phyloP scores from a whole-genome alignment of 2,888 invertebrate genomes.

The Thymelicus lineola region DNA sequence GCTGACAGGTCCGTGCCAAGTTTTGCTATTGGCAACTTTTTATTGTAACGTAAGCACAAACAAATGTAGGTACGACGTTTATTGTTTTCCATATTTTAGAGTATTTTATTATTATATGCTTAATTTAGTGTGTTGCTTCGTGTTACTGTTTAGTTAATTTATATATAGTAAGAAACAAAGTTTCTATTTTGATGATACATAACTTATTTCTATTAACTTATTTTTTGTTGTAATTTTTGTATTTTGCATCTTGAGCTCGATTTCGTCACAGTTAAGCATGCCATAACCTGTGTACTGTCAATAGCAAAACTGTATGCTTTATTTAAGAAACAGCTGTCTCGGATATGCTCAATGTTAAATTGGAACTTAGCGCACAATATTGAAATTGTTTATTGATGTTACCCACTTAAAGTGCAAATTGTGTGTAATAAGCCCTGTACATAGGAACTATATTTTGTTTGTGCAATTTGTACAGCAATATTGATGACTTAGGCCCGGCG shows the following conservation, averaged over 20 bases:
- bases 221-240: constrained; percentile 80
- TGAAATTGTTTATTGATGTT: constrained; percentile 78
- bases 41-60: constrained; percentile 66
- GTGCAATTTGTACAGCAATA: constrained; percentile 74
- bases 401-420: constrained; percentile 75
- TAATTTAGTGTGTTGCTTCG: constrained; percentile 83
- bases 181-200: constrained; percentile 80
- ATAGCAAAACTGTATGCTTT: constrained; percentile 83
- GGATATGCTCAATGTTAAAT: constrained; percentile 82
- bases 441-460: constrained; percentile 70
- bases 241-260: constrained; percentile 59
- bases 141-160: constrained; percentile 80
- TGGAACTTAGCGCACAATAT: constrained; percentile 84
- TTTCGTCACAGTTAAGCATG: constrained; percentile 59
- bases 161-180: constrained; percentile 79
- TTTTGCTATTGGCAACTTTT: constrained; percentile 82
- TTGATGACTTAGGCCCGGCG: constrained; percentile 57
- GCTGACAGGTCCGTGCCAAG: constrained; percentile 80
- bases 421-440: constrained; percentile 73
- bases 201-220: constrained; percentile 79
- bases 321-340: constrained; percentile 77
- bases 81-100: constrained; percentile 80
- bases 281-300: constrained; percentile 71
- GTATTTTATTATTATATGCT: constrained; percentile 77
- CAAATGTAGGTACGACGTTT: constrained; percentile 50